Conservation (phyloP, 2,888 invertebrate genomes). For the Heterodera filipjevi region DNA sequence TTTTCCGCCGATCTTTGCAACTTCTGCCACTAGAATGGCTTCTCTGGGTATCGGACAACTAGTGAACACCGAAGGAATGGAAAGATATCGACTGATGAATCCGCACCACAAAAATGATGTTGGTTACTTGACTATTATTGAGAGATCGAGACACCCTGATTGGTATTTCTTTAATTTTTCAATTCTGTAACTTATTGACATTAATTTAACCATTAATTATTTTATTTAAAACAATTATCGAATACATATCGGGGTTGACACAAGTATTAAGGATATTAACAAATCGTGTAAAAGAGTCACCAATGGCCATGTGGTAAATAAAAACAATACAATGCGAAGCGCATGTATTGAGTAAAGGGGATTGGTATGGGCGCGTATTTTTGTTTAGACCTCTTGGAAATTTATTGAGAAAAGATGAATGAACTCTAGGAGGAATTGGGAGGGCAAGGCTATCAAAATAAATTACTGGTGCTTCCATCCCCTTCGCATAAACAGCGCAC, state of each 20-base stretch:
- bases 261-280: constrained; percentile 7
- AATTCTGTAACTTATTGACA: neutral
- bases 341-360: neutral
- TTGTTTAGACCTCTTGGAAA: constrained; percentile 3
- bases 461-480: neutral
- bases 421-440: neutral
- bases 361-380: neutral
- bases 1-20: neutral
- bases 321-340: constrained; percentile 19
- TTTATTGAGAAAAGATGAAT: constrained; percentile 1
- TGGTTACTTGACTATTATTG: neutral
- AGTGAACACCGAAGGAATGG: neutral
- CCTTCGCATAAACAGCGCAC: constrained; percentile 4
- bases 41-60: neutral
- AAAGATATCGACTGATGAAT: neutral
- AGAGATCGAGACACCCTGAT: neutral
- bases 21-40: neutral
- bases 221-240: constrained; percentile 7
- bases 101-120: neutral
- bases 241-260: constrained; percentile 20
- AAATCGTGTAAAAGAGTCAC: constrained; percentile 1
- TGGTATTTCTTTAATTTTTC: neutral
- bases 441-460: constrained; percentile 28
- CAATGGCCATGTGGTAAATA: constrained; percentile 3
- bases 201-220: neutral